Evolutionary conservation across 2,113 vertebrate species (phyloP).

Genomic region (Ptilorrhoa leucosticta): DNA sequence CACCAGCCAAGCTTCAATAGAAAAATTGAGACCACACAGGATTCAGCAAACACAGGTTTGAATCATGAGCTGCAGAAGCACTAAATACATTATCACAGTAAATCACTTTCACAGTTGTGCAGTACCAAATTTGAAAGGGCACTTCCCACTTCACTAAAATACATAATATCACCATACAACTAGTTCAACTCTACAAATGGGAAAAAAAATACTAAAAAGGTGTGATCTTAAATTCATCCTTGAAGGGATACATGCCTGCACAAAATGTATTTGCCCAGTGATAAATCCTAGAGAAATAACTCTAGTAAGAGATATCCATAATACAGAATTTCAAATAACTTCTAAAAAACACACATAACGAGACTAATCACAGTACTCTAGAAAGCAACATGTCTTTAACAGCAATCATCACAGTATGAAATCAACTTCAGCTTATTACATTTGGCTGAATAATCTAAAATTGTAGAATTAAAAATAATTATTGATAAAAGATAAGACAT

Average conservation of each 20-base stretch:
- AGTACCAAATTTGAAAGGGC: neutral
- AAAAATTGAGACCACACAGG: neutral
- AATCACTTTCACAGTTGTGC: neutral
- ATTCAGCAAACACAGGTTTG: neutral
- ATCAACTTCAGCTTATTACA: slow-evolving; percentile 15
- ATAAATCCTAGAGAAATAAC: neutral
- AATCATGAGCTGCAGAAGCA: neutral
- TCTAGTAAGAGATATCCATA: neutral
- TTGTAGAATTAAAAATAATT: slow-evolving; percentile 64
- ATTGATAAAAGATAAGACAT: slow-evolving; percentile 53
- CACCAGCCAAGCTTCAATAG: neutral
- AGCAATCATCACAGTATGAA: slow-evolving; percentile 41
- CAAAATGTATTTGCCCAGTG: neutral
- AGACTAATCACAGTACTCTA: neutral
- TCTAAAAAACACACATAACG: neutral
- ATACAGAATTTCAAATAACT: neutral
- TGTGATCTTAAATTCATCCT: neutral
- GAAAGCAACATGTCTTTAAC: slow-evolving; percentile 12
- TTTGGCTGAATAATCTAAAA: slow-evolving; percentile 48
- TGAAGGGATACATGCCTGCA: neutral
- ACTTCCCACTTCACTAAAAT: neutral
- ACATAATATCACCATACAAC: neutral
- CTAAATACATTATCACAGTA: neutral
- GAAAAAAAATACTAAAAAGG: neutral
- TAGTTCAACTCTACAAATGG: neutral